Conservation (phyloP, 2,113 vertebrate genomes). For the Zapornia atra region DNA sequence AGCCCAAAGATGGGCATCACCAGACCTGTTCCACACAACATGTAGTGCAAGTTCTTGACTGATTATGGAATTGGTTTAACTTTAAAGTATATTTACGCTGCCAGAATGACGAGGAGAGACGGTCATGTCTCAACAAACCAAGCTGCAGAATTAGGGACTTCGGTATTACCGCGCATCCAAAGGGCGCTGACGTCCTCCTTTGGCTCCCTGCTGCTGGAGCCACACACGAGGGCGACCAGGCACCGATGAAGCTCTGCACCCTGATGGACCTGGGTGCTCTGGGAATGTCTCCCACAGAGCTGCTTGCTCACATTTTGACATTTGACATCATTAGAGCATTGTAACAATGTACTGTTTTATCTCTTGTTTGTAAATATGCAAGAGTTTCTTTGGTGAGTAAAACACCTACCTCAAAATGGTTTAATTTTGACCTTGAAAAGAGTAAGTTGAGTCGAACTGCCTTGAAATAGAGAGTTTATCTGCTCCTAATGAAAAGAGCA, state of each 20-base stretch:
- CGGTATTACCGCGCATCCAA: neutral
- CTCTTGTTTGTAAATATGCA: neutral
- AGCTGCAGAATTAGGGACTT: neutral
- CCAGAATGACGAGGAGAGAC: neutral
- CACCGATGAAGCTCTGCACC: accelerated
- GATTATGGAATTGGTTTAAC: neutral
- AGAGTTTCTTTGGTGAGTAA: neutral
- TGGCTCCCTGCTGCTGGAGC: neutral
- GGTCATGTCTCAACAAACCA: neutral
- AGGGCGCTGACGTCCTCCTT: neutral
- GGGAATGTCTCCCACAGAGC: neutral
- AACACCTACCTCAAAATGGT: neutral
- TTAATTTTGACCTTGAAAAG: neutral
- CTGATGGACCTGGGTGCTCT: neutral
- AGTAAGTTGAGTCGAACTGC: neutral
- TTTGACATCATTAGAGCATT: neutral
- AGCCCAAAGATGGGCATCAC: neutral
- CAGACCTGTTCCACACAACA: neutral
- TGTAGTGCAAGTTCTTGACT: neutral
- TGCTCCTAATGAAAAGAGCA: neutral
- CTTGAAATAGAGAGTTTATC: neutral
- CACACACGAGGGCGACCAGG: neutral
- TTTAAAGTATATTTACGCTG: neutral
- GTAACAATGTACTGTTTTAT: neutral
- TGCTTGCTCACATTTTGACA: neutral